Evolutionary conservation across 2,113 vertebrate species (phyloP).

Genomic region (Rhinoptilus africanus): DNA sequence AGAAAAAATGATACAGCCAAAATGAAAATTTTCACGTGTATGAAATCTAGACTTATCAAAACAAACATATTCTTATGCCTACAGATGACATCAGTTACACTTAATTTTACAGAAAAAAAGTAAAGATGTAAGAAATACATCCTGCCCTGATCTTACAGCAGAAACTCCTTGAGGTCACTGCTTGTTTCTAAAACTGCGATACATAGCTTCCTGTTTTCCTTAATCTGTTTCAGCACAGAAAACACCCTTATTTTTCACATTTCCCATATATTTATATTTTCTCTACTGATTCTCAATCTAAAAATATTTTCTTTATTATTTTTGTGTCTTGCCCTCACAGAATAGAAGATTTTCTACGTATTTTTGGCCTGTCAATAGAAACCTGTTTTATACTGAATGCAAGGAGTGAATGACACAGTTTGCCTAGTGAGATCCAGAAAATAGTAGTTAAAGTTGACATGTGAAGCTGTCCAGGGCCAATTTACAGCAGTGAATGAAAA

Average conservation of each 20-base stretch:
- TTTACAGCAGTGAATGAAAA: constrained; percentile 23
- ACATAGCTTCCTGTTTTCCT: background rate
- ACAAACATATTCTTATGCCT: background rate
- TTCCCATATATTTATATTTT: background rate
- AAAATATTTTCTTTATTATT: background rate
- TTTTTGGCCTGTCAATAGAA: background rate
- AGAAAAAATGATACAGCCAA: background rate
- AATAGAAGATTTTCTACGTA: background rate
- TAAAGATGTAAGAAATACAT: background rate
- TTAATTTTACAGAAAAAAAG: background rate
- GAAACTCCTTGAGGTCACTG: background rate
- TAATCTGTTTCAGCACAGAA: background rate
- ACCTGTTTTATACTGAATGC: background rate
- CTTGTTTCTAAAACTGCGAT: background rate
- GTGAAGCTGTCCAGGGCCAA: constrained; percentile 34
- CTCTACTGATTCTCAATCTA: background rate
- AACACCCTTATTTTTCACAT: background rate
- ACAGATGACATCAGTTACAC: background rate
- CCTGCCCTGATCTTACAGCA: background rate
- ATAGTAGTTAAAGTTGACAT: background rate
- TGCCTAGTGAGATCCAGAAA: background rate
- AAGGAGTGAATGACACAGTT: background rate
- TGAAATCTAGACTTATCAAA: background rate
- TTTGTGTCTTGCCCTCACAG: background rate
- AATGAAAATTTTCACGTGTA: background rate